Evolutionary conservation across 2,888 invertebrate species (phyloP), one percentile per base, ranked within the genome.

Genomic region (Phasia obesa): DNA sequence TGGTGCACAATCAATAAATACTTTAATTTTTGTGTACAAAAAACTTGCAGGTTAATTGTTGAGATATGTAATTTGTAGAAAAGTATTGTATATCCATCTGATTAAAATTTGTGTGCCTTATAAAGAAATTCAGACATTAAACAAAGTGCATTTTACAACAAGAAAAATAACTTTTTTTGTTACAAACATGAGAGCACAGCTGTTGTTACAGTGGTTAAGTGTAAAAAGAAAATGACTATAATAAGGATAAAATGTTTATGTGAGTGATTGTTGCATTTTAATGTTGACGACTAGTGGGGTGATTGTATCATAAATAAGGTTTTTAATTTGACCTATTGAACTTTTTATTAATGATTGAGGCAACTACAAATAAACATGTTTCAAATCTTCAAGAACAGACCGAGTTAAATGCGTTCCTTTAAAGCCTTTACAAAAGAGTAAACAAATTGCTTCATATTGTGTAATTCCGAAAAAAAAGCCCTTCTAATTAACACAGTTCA

Each of bases 61-160:
- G 11, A 35, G 11, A 35, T 35, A 35, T 35, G 9, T 35, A 5
- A 11, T 35, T 35, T 11, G 11, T 11, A 35, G 35, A 9, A 9
- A 35, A 35, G 11, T 11, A 11, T 5, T 31, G 4, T 35, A 35
- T 35, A 35, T 35, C n/a, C n/a, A n/a, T n/a, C 9, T 11, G 3
- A 35, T 4, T 35, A 35, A 35, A 35, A 35, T 11, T 35, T 35
- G 35, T 21, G 49, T 49, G 49, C 49, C 49, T 49, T 49, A 49
- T 21, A 49, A 11, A 11, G 21, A 49, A 49, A 49, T 49, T 19
- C 6, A 49, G 19, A 49, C 13, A 19, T n/a, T 21, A 19, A 47
- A 17, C 21, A 49, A 49, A 49, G 49, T 49, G 49, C 49, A 49
- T 49, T 49, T 49, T 21, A 49, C 3, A 49, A 9, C 19, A 49